These are phyloP conservation scores for Coregonus suidteri DNA, from an alignment of 2,797 vertebrate genomes.

Conservation along the genomic window DNA sequence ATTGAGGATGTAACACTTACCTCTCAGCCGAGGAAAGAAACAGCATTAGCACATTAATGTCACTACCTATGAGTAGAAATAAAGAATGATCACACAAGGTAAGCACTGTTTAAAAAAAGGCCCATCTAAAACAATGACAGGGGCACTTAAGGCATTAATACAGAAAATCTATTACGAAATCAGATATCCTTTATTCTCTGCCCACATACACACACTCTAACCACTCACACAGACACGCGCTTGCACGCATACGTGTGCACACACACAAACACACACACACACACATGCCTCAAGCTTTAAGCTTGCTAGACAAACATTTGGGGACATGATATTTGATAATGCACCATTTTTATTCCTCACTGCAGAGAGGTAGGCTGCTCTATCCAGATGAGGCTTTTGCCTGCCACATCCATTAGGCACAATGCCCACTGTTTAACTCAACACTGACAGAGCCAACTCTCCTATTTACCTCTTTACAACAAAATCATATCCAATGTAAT, in stretches of 20 bases:
- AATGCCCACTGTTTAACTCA: slow-evolving; percentile 38
- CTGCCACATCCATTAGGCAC: slow-evolving; percentile 52
- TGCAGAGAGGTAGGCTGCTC: slow-evolving; percentile 29
- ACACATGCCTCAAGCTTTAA: not conserved
- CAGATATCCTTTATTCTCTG: slow-evolving; percentile 28
- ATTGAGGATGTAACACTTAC: slow-evolving; percentile 41
- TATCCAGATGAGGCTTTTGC: slow-evolving; percentile 39
- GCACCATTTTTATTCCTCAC: slow-evolving; percentile 13
- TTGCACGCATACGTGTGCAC: no score
- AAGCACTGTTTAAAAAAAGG: slow-evolving; percentile 26
- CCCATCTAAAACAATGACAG: slow-evolving; percentile 34
- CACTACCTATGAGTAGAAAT: slow-evolving; percentile 41
- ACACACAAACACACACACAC: slow-evolving; percentile 1
- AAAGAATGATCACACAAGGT: slow-evolving; percentile 38
- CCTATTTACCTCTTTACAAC: slow-evolving; percentile 14
- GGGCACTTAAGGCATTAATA: slow-evolving; percentile 43
- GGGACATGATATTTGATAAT: not conserved
- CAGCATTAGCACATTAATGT: slow-evolving; percentile 63
- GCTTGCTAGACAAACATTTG: not conserved
- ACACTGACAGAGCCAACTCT: slow-evolving; percentile 33
- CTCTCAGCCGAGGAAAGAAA: slow-evolving; percentile 44
- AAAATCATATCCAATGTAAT: slow-evolving; percentile 50
- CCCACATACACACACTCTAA: not conserved
- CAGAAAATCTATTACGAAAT: slow-evolving; percentile 43
- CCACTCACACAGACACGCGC: not conserved